Base-by-base conservation (phyloP, 2,888 invertebrate genomes). In the Junonia oenone region DNA sequence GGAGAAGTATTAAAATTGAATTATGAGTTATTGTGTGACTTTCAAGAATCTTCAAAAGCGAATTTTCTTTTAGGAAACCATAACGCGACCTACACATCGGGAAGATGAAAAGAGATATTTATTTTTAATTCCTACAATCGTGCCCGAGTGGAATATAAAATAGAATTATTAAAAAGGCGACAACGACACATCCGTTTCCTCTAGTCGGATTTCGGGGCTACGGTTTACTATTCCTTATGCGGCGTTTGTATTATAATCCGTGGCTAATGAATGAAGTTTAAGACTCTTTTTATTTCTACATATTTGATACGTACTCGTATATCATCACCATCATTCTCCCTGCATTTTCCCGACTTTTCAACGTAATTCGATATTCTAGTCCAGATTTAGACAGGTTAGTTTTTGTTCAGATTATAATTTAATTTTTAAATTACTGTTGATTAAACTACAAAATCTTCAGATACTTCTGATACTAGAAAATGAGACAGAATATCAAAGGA, bases 161-260 rank as follows among this genome's bases (percentile, higher is more conserved):
- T 73, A 71, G 75, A 76, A 85, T 78, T 84, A 83, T 84, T 84
- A 84, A 83, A 86, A 81, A 78, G 73, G 71, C 76, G 81, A 83
- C 80, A 78, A 78, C 78, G 78, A 72, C 76, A 77, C 84, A 82
- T 87, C 87, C 87, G 87, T 69, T 87, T 87, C 85, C 86, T 83
- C 73, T 79, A 77, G 17, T 40, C 74, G 72, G 68, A 66, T 71
- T 73, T 74, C 66, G 71, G 64, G 58, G 47, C 52, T 33, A 55
- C 58, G 40, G 29, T 43, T 56, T 56, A 52, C 33, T 38, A 27
- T 46, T 29, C 37, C 35, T 40, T 38, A 14, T 14, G 33, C 26
- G 22, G 43, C 13, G n/a, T 54, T 45, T 6, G 27, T 22, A 45
- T 33, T 31, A 45, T 45, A 46, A 52, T 52, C 37, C 52, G 8